phyloP scores from a whole-genome alignment of 2,888 invertebrate genomes.

The Agelastica alni region DNA sequence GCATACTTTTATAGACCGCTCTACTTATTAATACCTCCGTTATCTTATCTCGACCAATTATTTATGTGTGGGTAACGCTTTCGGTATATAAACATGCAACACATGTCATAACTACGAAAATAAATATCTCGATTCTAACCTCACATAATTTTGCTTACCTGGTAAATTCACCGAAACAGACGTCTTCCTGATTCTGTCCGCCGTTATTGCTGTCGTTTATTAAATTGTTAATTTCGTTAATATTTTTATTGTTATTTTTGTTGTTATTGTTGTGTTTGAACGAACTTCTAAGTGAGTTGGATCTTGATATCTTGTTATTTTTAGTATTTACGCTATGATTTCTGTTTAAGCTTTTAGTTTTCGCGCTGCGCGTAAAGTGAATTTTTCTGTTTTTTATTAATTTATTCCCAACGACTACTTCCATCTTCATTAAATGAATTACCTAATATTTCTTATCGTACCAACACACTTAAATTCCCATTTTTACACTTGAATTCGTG shows the following conservation, averaged over 20 bases:
- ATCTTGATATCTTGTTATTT: conserved; percentile 22
- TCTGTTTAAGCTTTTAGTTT: conserved; percentile 26
- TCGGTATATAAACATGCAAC: background rate
- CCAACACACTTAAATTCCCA: conserved; percentile 6
- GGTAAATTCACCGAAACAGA: conserved; percentile 23
- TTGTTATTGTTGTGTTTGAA: conserved; percentile 17
- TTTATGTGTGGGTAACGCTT: background rate
- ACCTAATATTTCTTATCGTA: conserved; percentile 11
- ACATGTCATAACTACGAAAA: background rate
- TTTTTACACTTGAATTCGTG: conserved; percentile 7
- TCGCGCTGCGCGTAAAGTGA: conserved; percentile 25
- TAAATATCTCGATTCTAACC: background rate
- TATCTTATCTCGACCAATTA: conserved; percentile 5
- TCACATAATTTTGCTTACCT: conserved; percentile 10
- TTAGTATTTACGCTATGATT: conserved; percentile 22
- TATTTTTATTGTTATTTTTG: conserved; percentile 22
- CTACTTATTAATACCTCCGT: background rate
- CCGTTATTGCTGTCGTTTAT: conserved; percentile 8
- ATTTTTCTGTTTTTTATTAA: conserved; percentile 20
- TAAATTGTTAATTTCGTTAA: conserved; percentile 14
- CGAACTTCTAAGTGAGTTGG: conserved; percentile 22
- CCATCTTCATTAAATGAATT: conserved; percentile 24
- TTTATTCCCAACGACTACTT: conserved; percentile 23
- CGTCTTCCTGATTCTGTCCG: conserved; percentile 6
- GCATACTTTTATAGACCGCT: too few species aligned